Evolutionary conservation across 2,113 vertebrate species (phyloP), one percentile per base, ranked within the genome.

Genomic region (Collichthys lucidus): DNA sequence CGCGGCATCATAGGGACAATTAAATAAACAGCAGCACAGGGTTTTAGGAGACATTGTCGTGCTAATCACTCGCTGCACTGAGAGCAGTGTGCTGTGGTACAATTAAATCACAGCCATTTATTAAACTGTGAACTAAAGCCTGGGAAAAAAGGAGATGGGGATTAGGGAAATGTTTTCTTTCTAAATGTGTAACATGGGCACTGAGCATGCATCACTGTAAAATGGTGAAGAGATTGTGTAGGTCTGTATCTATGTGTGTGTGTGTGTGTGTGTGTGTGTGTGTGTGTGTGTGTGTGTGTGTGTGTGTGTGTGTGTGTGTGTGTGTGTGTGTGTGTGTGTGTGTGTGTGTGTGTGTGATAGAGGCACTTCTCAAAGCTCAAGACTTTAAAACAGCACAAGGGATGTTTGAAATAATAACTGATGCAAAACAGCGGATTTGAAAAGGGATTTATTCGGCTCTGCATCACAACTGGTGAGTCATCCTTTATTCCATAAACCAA

Each of bases 1-100:
- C 53, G 9, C 78, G 31, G 91, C 92, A 95, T 94, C 92, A 92
- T 65, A 91, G 90, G 91, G 91, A 94, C 93, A 93, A 94, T 94
- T 93, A 94, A 91, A 93, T 90, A 89, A 94, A 93, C 90, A 94
- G 90, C 89, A 90, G 88, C 83, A 16, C 80, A 20, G 86, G 89
- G 90, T 80, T 89, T 84, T 85, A 89, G 70, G 67, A 90, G 87
- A 90, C 80, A 82, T 29, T 87, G 87, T 90, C 64, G 75, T 85
- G 89, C 87, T 93, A 92, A 94, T 92, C 90, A 86, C 88, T 88
- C 42, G 80, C 89, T 83, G 81, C 80, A 80, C 82, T 76, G 83
- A 91, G 90, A 90, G 87, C 80, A 60, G 52, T 72, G 81, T 56
- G 76, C 70, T 78, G 80, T 57, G 76, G 55, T 76, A 83, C 90